A percentile compares a stretch with the other conserved stretches of the same genome.
Conservation (phyloP, 2,797 vertebrate species). For the Malurus leucopterus region DNA sequence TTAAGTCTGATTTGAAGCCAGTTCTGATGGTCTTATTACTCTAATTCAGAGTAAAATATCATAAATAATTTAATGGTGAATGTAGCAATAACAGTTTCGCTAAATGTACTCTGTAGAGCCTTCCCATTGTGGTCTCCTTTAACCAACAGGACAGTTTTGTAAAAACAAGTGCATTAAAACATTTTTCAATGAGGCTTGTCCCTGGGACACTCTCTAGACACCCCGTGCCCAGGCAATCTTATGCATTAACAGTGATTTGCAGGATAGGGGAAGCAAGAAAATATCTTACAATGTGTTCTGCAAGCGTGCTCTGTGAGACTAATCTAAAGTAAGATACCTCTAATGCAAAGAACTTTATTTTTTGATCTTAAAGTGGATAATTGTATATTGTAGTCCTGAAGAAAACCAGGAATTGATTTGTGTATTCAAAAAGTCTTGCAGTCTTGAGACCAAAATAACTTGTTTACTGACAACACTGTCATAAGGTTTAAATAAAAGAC, state of each 20-base stretch:
- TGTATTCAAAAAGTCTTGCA: not conserved
- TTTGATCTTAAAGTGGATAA: not conserved
- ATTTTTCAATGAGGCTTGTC: not conserved
- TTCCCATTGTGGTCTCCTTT: not conserved
- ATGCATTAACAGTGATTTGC: not conserved
- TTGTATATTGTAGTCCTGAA: not conserved
- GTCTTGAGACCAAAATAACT: not conserved
- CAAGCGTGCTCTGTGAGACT: not conserved
- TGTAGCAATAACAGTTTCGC: not conserved
- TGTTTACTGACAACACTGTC: not conserved
- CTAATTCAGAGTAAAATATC: not conserved
- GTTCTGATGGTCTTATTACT: not conserved
- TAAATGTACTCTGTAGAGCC: not conserved
- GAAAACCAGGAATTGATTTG: not conserved
- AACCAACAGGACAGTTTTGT: not conserved
- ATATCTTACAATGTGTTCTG: not conserved
- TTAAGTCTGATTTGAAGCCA: constrained; percentile 3
- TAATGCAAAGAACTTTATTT: not conserved
- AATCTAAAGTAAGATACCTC: not conserved
- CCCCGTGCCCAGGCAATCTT: not conserved
- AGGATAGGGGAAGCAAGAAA: not conserved
- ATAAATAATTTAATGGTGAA: not conserved
- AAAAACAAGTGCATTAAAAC: not conserved
- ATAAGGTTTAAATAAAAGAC: not conserved
- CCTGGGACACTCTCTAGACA: not conserved